These are phyloP conservation scores for Xerus inauris DNA, from an alignment of 2,113 vertebrate genomes.

Conservation along the genomic window DNA sequence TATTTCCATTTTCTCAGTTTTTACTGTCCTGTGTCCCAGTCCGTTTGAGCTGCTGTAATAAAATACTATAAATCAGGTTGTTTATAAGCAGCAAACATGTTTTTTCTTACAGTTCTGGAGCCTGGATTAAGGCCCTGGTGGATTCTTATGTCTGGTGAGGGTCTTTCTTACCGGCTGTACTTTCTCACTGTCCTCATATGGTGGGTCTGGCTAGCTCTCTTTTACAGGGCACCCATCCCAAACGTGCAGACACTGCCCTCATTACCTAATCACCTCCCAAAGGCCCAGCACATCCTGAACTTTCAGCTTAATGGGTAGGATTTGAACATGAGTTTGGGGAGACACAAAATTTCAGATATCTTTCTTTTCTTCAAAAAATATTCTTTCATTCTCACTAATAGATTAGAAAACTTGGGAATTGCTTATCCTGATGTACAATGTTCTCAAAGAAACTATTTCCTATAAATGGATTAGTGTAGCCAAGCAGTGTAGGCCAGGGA, in stretches of 20 bases:
- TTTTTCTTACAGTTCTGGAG: background rate
- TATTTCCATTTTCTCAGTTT: conserved; percentile 24
- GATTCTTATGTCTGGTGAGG: background rate
- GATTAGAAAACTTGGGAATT: conserved; percentile 20
- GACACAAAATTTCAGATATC: background rate
- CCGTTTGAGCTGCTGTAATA: background rate
- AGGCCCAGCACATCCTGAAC: background rate
- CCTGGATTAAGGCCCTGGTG: too few relatives aligned
- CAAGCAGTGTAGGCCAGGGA: background rate
- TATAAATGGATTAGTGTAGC: background rate
- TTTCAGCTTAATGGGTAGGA: background rate
- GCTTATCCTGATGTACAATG: background rate
- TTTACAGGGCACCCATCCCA: background rate
- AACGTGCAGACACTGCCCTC: background rate
- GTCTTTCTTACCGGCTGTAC: background rate
- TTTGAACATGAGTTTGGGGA: background rate
- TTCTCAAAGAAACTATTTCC: background rate
- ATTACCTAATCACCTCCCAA: background rate
- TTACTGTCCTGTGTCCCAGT: background rate
- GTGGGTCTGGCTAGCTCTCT: background rate
- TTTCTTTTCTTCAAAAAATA: background rate
- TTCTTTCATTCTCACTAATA: background rate
- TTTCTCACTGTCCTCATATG: background rate
- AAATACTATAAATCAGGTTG: background rate
- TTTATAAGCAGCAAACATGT: background rate